Evolutionary conservation across 2,888 invertebrate species (phyloP).

Genomic region (Micropterix aruncella): DNA sequence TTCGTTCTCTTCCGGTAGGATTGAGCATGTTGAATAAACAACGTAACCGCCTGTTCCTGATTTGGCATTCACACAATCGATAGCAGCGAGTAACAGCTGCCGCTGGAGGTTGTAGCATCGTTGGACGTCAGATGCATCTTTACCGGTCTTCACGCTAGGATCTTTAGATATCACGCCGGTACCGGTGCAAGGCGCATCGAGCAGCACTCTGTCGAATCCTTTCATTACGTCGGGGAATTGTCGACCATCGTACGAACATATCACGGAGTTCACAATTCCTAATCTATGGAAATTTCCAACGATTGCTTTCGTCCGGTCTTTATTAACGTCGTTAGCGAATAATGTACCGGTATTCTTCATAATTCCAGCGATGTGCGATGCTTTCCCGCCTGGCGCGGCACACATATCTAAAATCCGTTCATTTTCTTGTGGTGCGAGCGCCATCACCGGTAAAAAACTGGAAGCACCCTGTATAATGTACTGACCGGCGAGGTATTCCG

Average conservation of each 20-base stretch:
- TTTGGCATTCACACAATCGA: conserved; percentile 88
- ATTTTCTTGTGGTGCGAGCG: conserved; percentile 91
- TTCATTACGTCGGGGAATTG: conserved; percentile 72
- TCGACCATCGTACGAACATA: conserved; percentile 82
- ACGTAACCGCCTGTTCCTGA: conserved; percentile 88
- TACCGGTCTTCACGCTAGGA: conserved; percentile 86
- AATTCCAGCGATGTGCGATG: conserved; percentile 91
- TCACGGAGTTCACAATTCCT: conserved; percentile 86
- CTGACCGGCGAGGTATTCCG: conserved; percentile 97
- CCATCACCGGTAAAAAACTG: conserved; percentile 95
- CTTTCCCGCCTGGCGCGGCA: conserved; percentile 97
- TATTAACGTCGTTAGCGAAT: conserved; percentile 92
- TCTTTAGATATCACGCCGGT: conserved; percentile 98
- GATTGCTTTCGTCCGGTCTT: conserved; percentile 78
- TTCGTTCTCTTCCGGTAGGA: conserved; percentile 97
- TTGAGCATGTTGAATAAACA: conserved; percentile 97
- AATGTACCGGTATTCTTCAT: conserved; percentile 97
- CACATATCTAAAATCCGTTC: conserved; percentile 94
- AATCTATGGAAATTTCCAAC: conserved; percentile 94
- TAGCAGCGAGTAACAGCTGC: conserved; percentile 86
- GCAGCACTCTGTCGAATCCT: conserved; percentile 87
- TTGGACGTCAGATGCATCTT: conserved; percentile 81
- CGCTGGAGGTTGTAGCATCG: conserved; percentile 87
- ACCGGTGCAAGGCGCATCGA: conserved; percentile 98
- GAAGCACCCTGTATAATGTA: conserved; percentile 96